Evolutionary conservation across 2,888 invertebrate genomes (phyloP), one percentile per base, ranked within the genome.

Genomic region (Ecdyonurus torrentis): DNA sequence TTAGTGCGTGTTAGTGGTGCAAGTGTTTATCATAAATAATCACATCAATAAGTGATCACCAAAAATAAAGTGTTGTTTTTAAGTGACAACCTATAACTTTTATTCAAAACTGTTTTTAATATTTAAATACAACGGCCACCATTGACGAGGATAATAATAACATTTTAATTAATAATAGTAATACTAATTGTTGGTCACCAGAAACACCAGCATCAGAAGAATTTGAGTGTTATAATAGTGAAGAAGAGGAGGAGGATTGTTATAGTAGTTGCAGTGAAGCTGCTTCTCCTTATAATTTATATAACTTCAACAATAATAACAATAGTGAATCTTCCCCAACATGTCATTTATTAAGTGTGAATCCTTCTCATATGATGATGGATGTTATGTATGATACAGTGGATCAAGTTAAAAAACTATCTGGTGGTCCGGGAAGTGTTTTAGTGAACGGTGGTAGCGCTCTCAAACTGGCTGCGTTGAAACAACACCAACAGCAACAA

Each of bases 401-500:
- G 7, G 55, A 55, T 7, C n/a, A n/a, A n/a, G 50, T 50, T n/a
- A 55, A 55, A 55, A 55, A 55, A 55, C 55, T 55, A n/a, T 55
- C 55, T 20, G 52, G 61, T 61, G 58, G 23, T 60, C 55, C 55
- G 37, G 37, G 19, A n/a, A 55, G 55, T 55, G 55, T 55, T 55
- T 22, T 55, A n/a, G 61, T 52, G 25, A 53, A 53, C 23, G 61
- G 53, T 23, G 52, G 52, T 58, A 61, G 23, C 61, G 53, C 52
- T 20, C 52, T 52, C 61, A 10, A 52, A 22, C 20, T 55, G 55
- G 55, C 55, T 22, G 55, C 55, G 19, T 71, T 78, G 67, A 83
- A 85, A 67, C 85, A 86, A 69, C 83, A 82, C 70, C 79, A 88
- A 70, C 79, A 85, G 70, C 82, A 87, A 65, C 83, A 84, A 68